Evolutionary conservation across 2,797 vertebrate species (phyloP), one percentile per base, ranked within the genome.

Genomic region (Trachurus trachurus): DNA sequence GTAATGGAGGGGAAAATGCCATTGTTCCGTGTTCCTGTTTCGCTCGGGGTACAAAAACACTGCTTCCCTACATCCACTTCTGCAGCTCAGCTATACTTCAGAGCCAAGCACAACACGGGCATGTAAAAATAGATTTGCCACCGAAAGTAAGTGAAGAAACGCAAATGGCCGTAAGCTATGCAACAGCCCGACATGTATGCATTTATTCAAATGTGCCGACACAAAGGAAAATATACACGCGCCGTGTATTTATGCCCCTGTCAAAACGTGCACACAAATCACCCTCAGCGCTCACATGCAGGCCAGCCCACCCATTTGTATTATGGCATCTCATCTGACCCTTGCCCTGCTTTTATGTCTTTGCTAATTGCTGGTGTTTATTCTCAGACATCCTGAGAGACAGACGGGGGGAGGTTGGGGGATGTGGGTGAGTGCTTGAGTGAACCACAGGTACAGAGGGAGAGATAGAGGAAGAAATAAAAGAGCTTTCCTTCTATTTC

Each of bases 21-120:
- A 92, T 93, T 92, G 92, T 93, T 94, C 91, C 74, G 44, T 89
- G 85, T 92, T 94, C 91, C 91, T 94, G 88, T 89, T 93, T 92
- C 80, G 40, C 89, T 91, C 22, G 2, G 74, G 85, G 72, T 86
- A 88, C 58, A 82, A 88, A 88, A 90, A 80, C 74, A 76, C 72
- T 40, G 26, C 76, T 79, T 87, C 81, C 56, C 68, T 63, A 66
- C 80, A 78, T 84, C 78, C 66, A 80, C 71, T 89, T 84, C 71
- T 88, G 72, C 69, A 74, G 74, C 83, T 84, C 83, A 61, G 64
- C 84, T 72, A 52, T 75, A 79, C 74, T 91, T 88, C 86, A 86
- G 84, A 89, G 86, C 90, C 87, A 68, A 89, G 75, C 74, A 74
- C 82, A 93, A 91, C 84, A 82, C 50, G 8, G 19, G 26, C 59